Base-by-base conservation (phyloP, 2,113 vertebrate genomes). In the Puma concolor region DNA sequence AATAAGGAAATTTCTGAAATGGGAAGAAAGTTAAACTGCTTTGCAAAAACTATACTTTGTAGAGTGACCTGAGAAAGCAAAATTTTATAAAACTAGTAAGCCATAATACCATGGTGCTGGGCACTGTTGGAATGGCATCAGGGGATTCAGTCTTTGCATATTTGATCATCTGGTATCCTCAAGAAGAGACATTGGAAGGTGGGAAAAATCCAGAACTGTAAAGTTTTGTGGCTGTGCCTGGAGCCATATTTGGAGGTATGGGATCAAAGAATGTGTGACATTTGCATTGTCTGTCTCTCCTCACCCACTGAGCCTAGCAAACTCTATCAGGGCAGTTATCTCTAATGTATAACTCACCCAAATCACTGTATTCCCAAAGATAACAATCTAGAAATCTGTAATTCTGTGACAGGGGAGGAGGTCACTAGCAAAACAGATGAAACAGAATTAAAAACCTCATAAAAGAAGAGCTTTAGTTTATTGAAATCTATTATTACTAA, bases 1-100 rank as follows among this genome's bases (percentile, higher is more conserved):
- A 63, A 15, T 96, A 81, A 94, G 38, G 33, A 72, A 91, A 96
- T 96, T 12, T 8, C 41, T 92, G 57, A 87, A 92, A 89, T 96
- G n/a, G 87, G 60, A 97, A 96, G 60, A 92, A 92, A 95, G 60
- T 21, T 57, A 93, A 96, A 83, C 9, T 83, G 54, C 74, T 94
- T 97, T 96, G 14, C n/a, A 54, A 16, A 86, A 92, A 79, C 67
- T 92, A 14, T 92, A 36, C 25, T 23, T 93, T 54, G 23, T 63
- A 1, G 96, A 81, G n/a, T 88, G 72, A 60, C 31, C 21, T 83
- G 71, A 54, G 31, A 74, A 60, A 95, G 23, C 36, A 89, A 92
- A 87, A 60, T 36, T 52, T 54, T 67, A 77, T 23, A 83, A 95
- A 95, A 66, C 81, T 54, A 38, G 29, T 69, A 80, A 48, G 2